phyloP scores from a whole-genome alignment of 2,113 vertebrate genomes.

The Lamprotornis superbus region DNA sequence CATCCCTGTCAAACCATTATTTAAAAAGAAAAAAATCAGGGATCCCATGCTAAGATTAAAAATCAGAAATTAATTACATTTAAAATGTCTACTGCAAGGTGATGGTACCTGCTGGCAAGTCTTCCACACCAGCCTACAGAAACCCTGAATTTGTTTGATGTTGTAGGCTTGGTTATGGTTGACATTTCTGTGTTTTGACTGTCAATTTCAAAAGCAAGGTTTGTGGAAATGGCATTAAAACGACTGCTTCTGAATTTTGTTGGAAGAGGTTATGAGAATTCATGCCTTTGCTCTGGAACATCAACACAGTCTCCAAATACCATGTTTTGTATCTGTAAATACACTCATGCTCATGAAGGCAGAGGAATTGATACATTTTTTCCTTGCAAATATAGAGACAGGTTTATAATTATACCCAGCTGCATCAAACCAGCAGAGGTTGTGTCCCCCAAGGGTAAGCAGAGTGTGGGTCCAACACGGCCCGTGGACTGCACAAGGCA shows the following conservation, averaged over 20 bases:
- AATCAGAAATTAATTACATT: neutral
- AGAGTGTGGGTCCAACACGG: neutral
- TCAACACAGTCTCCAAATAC: neutral
- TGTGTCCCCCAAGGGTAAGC: neutral
- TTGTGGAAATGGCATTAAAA: neutral
- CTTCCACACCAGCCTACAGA: neutral
- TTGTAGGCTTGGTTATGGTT: neutral
- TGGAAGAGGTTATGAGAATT: neutral
- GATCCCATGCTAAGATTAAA: conserved; percentile 3
- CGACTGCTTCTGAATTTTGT: neutral
- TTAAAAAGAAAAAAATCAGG: conserved; percentile 15
- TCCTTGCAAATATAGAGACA: neutral
- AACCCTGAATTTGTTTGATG: neutral
- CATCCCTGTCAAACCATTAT: conserved; percentile 11
- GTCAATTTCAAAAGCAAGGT: neutral
- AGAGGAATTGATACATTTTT: neutral
- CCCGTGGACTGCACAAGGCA: fast-evolving
- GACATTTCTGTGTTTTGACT: neutral
- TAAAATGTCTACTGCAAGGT: neutral
- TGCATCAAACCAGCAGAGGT: neutral
- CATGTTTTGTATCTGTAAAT: neutral
- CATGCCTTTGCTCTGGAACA: neutral
- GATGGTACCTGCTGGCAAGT: neutral
- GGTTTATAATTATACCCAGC: fast-evolving
- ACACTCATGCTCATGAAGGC: neutral